Evolutionary conservation across 2,888 invertebrate species (phyloP).

Genomic region (Encarsia formosa): DNA sequence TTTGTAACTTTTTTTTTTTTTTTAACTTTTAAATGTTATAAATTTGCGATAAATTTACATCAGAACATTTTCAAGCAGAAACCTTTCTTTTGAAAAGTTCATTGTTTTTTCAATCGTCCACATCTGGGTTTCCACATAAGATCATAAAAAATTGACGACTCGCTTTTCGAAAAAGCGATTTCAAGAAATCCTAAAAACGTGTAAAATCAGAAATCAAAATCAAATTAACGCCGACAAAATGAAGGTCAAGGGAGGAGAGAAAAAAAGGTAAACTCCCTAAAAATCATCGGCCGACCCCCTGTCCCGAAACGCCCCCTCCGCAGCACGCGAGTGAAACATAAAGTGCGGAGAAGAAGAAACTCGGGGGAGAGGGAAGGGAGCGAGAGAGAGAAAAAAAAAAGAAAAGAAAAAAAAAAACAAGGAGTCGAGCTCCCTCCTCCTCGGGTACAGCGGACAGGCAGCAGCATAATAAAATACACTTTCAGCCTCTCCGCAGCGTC

Average conservation of each 20-base stretch:
- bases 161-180: too few relatives aligned
- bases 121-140: too few relatives aligned
- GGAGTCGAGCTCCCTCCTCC: background rate
- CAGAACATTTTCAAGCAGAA: too few relatives aligned
- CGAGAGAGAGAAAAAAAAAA: background rate
- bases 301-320: background rate
- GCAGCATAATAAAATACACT: conserved; percentile 25
- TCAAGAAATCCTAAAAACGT: too few relatives aligned
- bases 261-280: background rate
- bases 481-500: conserved; percentile 14
- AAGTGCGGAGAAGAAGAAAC: background rate
- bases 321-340: background rate
- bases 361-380: background rate
- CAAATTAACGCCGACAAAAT: too few relatives aligned
- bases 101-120: too few relatives aligned
- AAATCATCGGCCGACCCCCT: background rate
- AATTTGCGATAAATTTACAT: too few relatives aligned
- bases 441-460: conserved; percentile 12
- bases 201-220: too few relatives aligned
- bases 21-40: too few relatives aligned
- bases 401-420: background rate
- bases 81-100: too few relatives aligned
- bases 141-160: too few relatives aligned
- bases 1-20: too few relatives aligned
- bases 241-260: conserved; percentile 2